Base-by-base conservation (phyloP, 1,140 invertebrate genomes). In the Reticulitermes speratus region DNA sequence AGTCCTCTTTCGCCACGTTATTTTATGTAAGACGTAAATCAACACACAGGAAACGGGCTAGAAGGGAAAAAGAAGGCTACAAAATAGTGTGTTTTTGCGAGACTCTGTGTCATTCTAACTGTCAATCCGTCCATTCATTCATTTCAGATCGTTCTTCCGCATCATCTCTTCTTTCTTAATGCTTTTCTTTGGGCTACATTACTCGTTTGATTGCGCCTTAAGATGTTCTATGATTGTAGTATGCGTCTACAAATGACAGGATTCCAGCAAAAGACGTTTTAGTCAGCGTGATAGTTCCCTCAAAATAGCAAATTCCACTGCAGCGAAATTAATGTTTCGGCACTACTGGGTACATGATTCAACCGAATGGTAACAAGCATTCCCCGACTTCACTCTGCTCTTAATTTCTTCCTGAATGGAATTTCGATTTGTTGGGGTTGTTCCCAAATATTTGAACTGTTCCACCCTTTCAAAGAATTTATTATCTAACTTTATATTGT, bases 11-110 rank as follows among this genome's bases (percentile, higher is more conserved):
- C 65, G n/a, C 65, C 65, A 75, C 65, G 65, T 75, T 30, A 6
- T 75, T 75, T 75, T 75, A 75, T 75, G 65, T 75, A 75, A 75
- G 65, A 75, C 65, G 65, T 75, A 75, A 75, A 75, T 75, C 65
- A 75, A 30, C 65, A 75, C 65, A 75, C 65, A 75, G 65, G 65
- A 30, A 75, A 75, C 65, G 65, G n/a, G n/a, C 65, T 30, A 30
- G n/a, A 65, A 65, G 25, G 65, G n/a, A 16, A 16, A 16, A 75
- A 30, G 14, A 30, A 75, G n/a, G 65, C 12, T 75, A 75, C 25
- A 30, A 1, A 0, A 75, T 9, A 75, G n/a, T 30, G n/a, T 55
- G 16, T 11, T 3, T 5, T 1, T 21, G 19, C 5, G 19, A 19
- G 52, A 0, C 14, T 55, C 16, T 55, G 52, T 55, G 52, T 55